Conservation (phyloP, 2,888 invertebrate genomes). For the Agonopterix heracliana region DNA sequence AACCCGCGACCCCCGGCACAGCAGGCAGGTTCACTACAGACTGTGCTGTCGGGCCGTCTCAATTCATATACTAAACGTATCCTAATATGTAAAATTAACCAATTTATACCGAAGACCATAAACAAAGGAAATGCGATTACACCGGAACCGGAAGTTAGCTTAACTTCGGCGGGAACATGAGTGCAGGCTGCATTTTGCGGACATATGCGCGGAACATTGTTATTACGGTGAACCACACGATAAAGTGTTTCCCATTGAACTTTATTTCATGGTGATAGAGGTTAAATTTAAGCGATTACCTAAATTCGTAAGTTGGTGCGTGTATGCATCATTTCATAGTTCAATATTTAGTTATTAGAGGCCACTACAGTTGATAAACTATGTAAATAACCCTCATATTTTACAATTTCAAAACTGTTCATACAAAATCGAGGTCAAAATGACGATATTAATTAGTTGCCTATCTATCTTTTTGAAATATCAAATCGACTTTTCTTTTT, state of each 20-base stretch:
- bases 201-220: conserved; percentile 17
- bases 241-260: neutral
- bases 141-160: conserved; percentile 60
- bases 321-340: neutral
- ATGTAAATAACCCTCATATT: neutral
- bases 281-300: too few species aligned
- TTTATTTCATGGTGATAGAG: too few species aligned
- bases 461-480: too few species aligned
- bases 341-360: neutral
- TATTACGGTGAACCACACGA: conserved; percentile 12
- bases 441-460: too few species aligned
- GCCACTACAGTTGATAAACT: neutral
- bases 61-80: neutral
- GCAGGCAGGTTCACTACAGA: too few species aligned
- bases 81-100: neutral
- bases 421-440: too few species aligned
- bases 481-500: too few species aligned
- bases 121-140: conserved; percentile 65
- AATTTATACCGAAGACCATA: conserved; percentile 35
- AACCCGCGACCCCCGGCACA: too few species aligned
- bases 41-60: too few species aligned
- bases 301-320: too few species aligned
- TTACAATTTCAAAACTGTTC: too few species aligned
- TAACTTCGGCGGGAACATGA: conserved; percentile 49
- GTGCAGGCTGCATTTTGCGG: conserved; percentile 31